Evolutionary conservation across 1,140 invertebrate species (phyloP).

Genomic region (Pygmarrhopalites habei): DNA sequence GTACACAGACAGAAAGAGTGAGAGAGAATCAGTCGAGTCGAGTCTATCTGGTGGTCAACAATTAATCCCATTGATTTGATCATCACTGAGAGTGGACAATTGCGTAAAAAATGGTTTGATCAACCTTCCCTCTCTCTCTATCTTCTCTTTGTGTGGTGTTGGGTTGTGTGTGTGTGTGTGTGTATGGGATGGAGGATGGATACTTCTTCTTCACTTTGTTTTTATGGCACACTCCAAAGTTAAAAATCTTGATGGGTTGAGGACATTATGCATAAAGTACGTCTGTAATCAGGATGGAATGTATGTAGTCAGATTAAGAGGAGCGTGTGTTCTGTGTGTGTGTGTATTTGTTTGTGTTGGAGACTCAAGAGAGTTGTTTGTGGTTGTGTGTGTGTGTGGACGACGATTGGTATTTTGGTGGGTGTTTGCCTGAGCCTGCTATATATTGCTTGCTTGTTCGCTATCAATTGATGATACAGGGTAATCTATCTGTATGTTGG

Average conservation of each 20-base stretch:
- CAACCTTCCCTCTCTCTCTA: background rate
- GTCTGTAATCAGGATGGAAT: background rate
- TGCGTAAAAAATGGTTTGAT: slow-evolving; percentile 6
- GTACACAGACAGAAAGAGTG: slow-evolving; percentile 44
- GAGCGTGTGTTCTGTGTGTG: background rate
- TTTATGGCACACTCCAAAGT: slow-evolving; percentile 12
- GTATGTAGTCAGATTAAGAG: slow-evolving; percentile 5
- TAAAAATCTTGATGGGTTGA: background rate
- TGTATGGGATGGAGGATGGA: no score
- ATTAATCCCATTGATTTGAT: slow-evolving; percentile 13
- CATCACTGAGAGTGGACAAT: background rate
- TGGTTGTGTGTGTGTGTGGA: background rate
- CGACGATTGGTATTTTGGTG: slow-evolving; percentile 23
- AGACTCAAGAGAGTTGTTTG: background rate
- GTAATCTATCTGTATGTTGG: slow-evolving; percentile 14
- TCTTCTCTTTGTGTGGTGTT: slow-evolving; percentile 2
- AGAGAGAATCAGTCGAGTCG: background rate
- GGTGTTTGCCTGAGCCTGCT: slow-evolving; percentile 3
- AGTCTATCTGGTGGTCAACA: background rate
- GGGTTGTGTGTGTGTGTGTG: no score
- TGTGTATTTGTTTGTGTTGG: background rate
- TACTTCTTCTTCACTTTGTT: slow-evolving; percentile 10
- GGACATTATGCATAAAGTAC: slow-evolving; percentile 4
- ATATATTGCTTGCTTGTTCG: no score
- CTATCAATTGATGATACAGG: slow-evolving; percentile 13